A percentile compares a stretch with the other conserved stretches of the same genome.
Evolutionary conservation across 2,888 invertebrate genomes (phyloP).

Genomic region (Pecten maximus): DNA sequence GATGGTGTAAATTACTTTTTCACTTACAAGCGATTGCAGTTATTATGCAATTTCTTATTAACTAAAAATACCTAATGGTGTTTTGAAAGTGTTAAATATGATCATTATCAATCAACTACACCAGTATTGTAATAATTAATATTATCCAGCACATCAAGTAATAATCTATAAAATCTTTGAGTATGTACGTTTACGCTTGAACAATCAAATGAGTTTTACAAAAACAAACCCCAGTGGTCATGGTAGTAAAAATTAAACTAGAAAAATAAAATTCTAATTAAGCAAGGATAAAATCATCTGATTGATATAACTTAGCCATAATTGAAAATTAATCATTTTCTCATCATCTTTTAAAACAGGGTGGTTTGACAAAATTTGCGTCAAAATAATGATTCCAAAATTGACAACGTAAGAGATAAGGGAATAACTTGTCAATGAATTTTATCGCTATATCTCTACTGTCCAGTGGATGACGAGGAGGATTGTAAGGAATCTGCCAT

Average conservation of each 20-base stretch:
- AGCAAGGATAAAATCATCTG: neutral
- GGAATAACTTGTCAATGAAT: neutral
- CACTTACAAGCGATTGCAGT: neutral
- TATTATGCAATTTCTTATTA: neutral
- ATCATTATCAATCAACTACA: neutral
- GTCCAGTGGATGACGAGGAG: neutral
- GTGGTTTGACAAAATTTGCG: neutral
- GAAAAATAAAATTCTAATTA: neutral
- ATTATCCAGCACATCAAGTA: neutral
- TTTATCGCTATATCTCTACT: neutral
- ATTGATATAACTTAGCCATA: neutral
- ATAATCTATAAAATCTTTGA: neutral
- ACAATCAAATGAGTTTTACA: neutral
- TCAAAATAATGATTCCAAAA: neutral
- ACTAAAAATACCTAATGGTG: neutral
- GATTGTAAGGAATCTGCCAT: neutral
- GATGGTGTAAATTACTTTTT: neutral
- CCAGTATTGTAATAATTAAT: neutral
- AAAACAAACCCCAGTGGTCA: neutral
- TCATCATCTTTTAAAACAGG: neutral
- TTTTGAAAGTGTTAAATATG: neutral
- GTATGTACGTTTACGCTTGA: neutral
- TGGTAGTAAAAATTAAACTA: neutral
- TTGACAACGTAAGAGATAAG: conserved; percentile 17
- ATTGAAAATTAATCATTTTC: conserved; percentile 23